phyloP scores from a whole-genome alignment of 1,140 invertebrate species.

The Ridgeia piscesae region DNA sequence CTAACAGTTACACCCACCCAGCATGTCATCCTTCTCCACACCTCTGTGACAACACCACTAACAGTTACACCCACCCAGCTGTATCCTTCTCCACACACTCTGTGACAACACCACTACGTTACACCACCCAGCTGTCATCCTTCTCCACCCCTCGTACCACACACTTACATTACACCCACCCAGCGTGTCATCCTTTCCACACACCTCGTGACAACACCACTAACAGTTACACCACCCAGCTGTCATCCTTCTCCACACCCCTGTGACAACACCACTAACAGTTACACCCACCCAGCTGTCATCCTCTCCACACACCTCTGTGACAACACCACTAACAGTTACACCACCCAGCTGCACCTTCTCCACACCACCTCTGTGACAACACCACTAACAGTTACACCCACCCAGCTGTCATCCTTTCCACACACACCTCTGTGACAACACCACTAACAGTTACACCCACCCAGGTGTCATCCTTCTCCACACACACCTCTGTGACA shows the following conservation, averaged over 20 bases:
- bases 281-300: neutral
- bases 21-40: too few species aligned
- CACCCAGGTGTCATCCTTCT: slow-evolving; percentile 94
- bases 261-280: neutral
- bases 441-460: slow-evolving; percentile 95
- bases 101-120: slow-evolving; percentile 59
- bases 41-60: too few species aligned
- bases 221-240: neutral
- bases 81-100: slow-evolving; percentile 93
- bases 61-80: too few species aligned
- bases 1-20: too few species aligned
- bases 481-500: slow-evolving; percentile 83
- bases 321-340: neutral
- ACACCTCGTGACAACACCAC: slow-evolving; percentile 58
- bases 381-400: slow-evolving; percentile 15
- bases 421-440: slow-evolving; percentile 48
- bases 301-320: neutral
- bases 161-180: slow-evolving; percentile 65
- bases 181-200: neutral
- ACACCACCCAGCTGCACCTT: neutral
- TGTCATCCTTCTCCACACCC: neutral
- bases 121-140: slow-evolving; percentile 72
- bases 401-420: slow-evolving; percentile 93
- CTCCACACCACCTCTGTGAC: neutral
- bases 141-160: slow-evolving; percentile 99